Base-by-base conservation (phyloP, 2,113 vertebrate species). In the Anoplopoma fimbria region DNA sequence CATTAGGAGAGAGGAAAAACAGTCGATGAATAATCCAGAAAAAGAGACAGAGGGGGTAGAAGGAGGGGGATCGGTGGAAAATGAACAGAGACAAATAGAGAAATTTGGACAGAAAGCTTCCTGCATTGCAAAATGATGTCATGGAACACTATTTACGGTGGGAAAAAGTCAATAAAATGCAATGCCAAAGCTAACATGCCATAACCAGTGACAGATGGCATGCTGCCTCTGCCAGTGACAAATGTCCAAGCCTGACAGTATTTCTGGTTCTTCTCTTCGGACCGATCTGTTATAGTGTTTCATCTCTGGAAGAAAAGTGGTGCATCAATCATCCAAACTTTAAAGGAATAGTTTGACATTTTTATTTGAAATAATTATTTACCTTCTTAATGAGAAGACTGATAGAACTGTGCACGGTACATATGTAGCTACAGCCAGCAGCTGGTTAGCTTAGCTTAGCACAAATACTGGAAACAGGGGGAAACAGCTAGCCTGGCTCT, bases 1-100 rank as follows among this genome's bases (percentile, higher is more conserved):
- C 71, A 87, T 89, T 88, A 87, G 69, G 69, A 84, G 75, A 53
- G 70, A 87, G 88, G 74, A 76, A 87, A 86, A 85, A 51, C 79
- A 84, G 76, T 49, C 49, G 77, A 83, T 87, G 85, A 88, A 86
- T 81, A 79, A 74, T 73, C 58, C 49, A 78, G 82, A 67, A n/a
- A 61, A 55, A 79, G 51, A 72, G 15, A 47, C 5, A 63, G 3
- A 42, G 21, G 33, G 12, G 12, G 38, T 9, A 15, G 8, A 8
- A 42, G n/a, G 17, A 19, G 19, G n/a, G n/a, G n/a, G n/a, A n/a
- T n/a, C n/a, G n/a, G n/a, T n/a, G n/a, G n/a, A n/a, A n/a, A n/a
- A n/a, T n/a, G n/a, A n/a, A n/a, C n/a, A n/a, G n/a, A n/a, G n/a
- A n/a, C n/a, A n/a, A n/a, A n/a, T n/a, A 69, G 75, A 40, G 25